phyloP scores from a whole-genome alignment of 1,140 invertebrate species.

The Oryzaephilus surinamensis region DNA sequence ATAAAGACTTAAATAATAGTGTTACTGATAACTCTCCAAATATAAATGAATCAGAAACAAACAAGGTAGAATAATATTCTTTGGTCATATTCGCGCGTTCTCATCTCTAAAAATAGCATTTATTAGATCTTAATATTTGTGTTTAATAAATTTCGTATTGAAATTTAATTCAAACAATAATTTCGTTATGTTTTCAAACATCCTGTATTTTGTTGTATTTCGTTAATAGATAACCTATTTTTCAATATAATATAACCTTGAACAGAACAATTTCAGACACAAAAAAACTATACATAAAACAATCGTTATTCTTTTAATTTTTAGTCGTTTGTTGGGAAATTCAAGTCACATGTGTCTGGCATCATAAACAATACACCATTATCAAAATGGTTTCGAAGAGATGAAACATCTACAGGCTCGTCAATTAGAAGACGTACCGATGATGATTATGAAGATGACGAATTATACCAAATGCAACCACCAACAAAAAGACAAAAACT shows the following conservation, averaged over 20 bases:
- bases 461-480: conserved; percentile 32
- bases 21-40: conserved; percentile 15
- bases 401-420: conserved; percentile 30
- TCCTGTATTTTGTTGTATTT: background rate
- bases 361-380: conserved; percentile 37
- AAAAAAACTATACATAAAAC: too few species aligned
- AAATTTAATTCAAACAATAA: too few species aligned
- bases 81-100: conserved; percentile 27
- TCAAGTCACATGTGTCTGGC: conserved; percentile 39
- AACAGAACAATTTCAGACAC: too few species aligned
- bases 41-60: conserved; percentile 14
- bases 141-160: too few species aligned
- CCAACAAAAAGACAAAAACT: conserved; percentile 37
- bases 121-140: too few species aligned
- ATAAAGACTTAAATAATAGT: too few species aligned
- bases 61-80: conserved; percentile 23
- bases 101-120: conserved; percentile 25
- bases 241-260: conserved; percentile 10
- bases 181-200: too few species aligned
- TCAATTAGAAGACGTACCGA: conserved; percentile 34
- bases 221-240: conserved; percentile 6
- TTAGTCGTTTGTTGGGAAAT: conserved; percentile 43
- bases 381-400: conserved; percentile 40
- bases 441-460: conserved; percentile 30
- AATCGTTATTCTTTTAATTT: conserved; percentile 25